Percentiles rank a stretch among this genome's conserved stretches.
These are phyloP conservation scores for Agrilus cyanescens DNA, from an alignment of 2,888 invertebrate genomes.

Conservation along the genomic window DNA sequence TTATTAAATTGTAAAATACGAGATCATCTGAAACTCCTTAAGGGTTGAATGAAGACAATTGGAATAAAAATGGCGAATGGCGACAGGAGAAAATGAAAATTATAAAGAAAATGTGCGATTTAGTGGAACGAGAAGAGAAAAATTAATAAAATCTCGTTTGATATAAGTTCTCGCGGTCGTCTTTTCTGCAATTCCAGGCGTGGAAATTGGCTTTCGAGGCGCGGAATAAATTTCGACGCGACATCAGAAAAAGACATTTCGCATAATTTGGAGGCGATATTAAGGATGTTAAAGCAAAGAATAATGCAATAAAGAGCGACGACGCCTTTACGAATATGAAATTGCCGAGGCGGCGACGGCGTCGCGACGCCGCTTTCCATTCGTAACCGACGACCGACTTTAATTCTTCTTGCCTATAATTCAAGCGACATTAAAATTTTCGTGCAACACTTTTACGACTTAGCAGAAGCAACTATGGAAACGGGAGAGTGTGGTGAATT, in stretches of 20 bases:
- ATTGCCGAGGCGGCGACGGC: slow-evolving; percentile 13
- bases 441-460: slow-evolving; percentile 15
- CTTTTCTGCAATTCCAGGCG: slow-evolving; percentile 12
- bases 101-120: too few relatives aligned
- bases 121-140: too few relatives aligned
- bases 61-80: too few relatives aligned
- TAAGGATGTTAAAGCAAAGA: slow-evolving; percentile 18
- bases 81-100: too few relatives aligned
- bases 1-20: too few relatives aligned
- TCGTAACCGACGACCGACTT: slow-evolving; percentile 8
- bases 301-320: slow-evolving; percentile 15
- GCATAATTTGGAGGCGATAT: slow-evolving; percentile 18
- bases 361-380: too few relatives aligned
- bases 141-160: too few relatives aligned
- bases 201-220: slow-evolving; percentile 14
- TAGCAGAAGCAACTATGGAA: slow-evolving; percentile 11
- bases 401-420: slow-evolving; percentile 15
- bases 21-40: too few relatives aligned
- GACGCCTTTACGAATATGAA: slow-evolving; percentile 15
- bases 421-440: slow-evolving; percentile 14
- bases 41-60: too few relatives aligned
- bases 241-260: slow-evolving; percentile 14
- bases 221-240: slow-evolving; percentile 14
- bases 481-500: background rate
- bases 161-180: too few relatives aligned